Evolutionary conservation across 2,888 invertebrate genomes (phyloP).

Genomic region (Xestia rhomboidea): DNA sequence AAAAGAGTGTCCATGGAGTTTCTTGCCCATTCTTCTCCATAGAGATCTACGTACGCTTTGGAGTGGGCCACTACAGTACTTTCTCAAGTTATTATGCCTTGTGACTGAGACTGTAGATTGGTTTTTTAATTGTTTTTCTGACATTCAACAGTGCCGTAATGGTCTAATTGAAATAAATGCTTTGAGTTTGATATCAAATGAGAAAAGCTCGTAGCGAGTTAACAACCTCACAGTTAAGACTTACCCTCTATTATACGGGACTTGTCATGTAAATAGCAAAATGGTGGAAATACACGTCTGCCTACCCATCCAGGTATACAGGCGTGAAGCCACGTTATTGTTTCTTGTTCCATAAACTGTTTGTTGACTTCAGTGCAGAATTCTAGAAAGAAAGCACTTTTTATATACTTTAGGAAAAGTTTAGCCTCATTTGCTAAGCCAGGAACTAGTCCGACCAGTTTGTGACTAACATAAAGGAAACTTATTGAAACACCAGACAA

Average conservation of each 20-base stretch:
- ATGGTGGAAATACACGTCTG: neutral
- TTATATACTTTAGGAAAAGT: slow-evolving; percentile 40
- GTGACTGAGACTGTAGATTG: no score
- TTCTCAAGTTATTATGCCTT: no score
- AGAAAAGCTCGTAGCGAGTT: neutral
- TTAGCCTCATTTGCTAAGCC: slow-evolving; percentile 3
- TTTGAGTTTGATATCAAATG: no score
- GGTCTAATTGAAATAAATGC: no score
- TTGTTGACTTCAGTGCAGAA: neutral
- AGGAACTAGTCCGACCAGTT: slow-evolving; percentile 32
- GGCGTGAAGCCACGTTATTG: neutral
- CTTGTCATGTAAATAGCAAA: neutral
- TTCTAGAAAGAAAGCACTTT: slow-evolving; percentile 46
- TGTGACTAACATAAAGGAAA: slow-evolving; percentile 12
- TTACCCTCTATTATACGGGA: neutral
- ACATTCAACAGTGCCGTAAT: no score
- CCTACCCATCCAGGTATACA: neutral
- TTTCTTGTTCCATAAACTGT: neutral
- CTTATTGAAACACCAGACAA: slow-evolving; percentile 24
- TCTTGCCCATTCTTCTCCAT: no score
- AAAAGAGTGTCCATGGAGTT: no score
- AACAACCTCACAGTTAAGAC: neutral
- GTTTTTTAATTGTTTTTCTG: no score
- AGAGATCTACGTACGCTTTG: no score
- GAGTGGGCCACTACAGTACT: no score